Base-by-base conservation (phyloP, 1,140 invertebrate species). In the Anastatus disparis region DNA sequence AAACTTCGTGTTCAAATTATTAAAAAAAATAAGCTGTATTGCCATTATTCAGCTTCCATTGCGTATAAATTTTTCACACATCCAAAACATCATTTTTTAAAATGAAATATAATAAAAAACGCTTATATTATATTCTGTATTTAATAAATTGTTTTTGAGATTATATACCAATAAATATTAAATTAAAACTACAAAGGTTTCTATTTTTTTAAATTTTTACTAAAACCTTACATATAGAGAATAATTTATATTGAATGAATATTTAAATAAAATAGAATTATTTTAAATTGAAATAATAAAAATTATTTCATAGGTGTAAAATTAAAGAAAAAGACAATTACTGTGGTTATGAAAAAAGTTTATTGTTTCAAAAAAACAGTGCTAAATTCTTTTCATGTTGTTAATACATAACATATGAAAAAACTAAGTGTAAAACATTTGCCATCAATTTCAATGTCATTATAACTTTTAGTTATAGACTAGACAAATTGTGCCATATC, bases 281-380 rank as follows among this genome's bases (percentile, higher is more conserved):
- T 9, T 22, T 62, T n/a, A n/a, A n/a, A n/a, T 22, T 53, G 22
- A n/a, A n/a, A 24, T 38, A 42, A 7, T n/a, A 40, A 9, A 46
- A 67, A 29, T 20, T 22, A 29, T 22, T 7, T 6, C 7, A 15
- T 63, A 46, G 10, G 55, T 56, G 44, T 63, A 38, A 63, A 58
- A n/a, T n/a, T n/a, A n/a, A n/a, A n/a, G n/a, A n/a, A n/a, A n/a
- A n/a, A n/a, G n/a, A n/a, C n/a, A n/a, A n/a, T n/a, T n/a, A n/a
- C n/a, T n/a, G n/a, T n/a, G n/a, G n/a, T n/a, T n/a, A n/a, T n/a
- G n/a, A n/a, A n/a, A n/a, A n/a, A n/a, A n/a, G n/a, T 71, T 66
- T 71, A 71, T 71, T 71, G 35, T 48, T 65, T 61, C 12, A 44
- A 71, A 44, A 71, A 71, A 53, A 71, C 44, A 53, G 52, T 71